Evolutionary conservation across 2,113 vertebrate species (phyloP).

Genomic region (Gallinago undulata): DNA sequence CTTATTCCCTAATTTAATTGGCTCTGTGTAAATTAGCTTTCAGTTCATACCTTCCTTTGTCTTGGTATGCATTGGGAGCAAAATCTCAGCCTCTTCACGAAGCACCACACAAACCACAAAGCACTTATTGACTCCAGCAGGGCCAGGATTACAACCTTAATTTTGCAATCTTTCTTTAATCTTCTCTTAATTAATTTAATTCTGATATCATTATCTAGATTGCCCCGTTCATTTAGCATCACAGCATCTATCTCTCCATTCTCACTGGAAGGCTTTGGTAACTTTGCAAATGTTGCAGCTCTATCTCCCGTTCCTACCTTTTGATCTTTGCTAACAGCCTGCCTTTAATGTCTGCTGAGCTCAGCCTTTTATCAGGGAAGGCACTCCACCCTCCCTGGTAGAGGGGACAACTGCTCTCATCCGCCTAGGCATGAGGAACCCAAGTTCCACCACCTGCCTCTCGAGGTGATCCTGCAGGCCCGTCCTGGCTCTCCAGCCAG

Average conservation of each 20-base stretch:
- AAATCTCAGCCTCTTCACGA: not conserved
- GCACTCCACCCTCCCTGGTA: constrained; percentile 28
- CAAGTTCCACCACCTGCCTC: not conserved
- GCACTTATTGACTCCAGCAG: not conserved
- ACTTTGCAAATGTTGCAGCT: constrained; percentile 47
- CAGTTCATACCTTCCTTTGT: not conserved
- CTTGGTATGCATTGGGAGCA: not conserved
- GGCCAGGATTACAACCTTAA: not conserved
- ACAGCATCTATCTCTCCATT: constrained; percentile 22
- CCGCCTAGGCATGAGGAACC: not conserved
- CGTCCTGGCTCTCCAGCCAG: not conserved
- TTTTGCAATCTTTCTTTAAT: constrained; percentile 62
- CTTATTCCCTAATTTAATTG: not conserved
- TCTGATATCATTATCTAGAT: constrained; percentile 53
- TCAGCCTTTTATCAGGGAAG: constrained; percentile 34
- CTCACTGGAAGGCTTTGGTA: constrained; percentile 31
- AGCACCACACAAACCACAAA: constrained; percentile 5
- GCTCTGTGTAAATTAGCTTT: not conserved
- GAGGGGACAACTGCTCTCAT: constrained; percentile 4
- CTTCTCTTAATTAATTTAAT: constrained; percentile 65
- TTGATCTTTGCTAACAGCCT: constrained; percentile 44
- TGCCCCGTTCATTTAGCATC: constrained; percentile 40
- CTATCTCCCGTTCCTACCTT: constrained; percentile 43
- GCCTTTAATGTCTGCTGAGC: constrained; percentile 54
- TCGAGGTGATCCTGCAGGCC: constrained; percentile 3